Base-by-base conservation (phyloP, 2,888 invertebrate species). In the Hemistola chrysoprasaria region DNA sequence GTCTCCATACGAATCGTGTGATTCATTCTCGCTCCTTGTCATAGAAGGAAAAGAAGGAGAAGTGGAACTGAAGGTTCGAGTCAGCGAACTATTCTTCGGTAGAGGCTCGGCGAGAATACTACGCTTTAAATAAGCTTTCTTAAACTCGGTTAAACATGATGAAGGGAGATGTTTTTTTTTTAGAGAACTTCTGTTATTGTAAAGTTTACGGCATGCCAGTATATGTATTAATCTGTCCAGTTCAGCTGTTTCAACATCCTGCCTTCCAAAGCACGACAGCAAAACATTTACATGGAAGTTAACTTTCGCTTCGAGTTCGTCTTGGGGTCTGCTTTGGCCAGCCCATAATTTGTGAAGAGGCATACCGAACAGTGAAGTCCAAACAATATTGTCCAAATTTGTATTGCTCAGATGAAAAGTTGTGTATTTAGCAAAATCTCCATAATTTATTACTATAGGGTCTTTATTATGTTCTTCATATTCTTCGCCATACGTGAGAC, bases 221-320 rank as follows among this genome's bases (percentile, higher is more conserved):
- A 87, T 73, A 61, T 86, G 73, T 20, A 87, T 51, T 22, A 87
- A 53, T 50, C 86, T 71, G 34, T 67, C 69, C 10, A 88, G 54
- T 50, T 86, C 83, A 6, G 74, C 58, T 4, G 73, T 78, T 65
- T 85, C 84, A 11, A 87, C 59, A 23, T 86, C 81, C 20, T 66
- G 54, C 63, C 82, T 70, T 4, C 84, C 71, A 56, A 87, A 85
- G 59, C 85, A 85, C 5, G 83, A 78, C 30, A 83, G 48, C 16
- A 88, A 56, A 7, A 79, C 62, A 57, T 84, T 86, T 0, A 84
- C 56, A 50, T 88, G 87, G 50, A 80, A 85, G 59, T 79, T 83
- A 9, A 79, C 54, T 70, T 82, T 86, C 0, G 80, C 78, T 62
- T 80, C 74, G 3, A 65, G 42, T 48, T 81, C 76, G 7, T 58